phyloP scores from a whole-genome alignment of 2,888 invertebrate species.

The Amitus sp. region DNA sequence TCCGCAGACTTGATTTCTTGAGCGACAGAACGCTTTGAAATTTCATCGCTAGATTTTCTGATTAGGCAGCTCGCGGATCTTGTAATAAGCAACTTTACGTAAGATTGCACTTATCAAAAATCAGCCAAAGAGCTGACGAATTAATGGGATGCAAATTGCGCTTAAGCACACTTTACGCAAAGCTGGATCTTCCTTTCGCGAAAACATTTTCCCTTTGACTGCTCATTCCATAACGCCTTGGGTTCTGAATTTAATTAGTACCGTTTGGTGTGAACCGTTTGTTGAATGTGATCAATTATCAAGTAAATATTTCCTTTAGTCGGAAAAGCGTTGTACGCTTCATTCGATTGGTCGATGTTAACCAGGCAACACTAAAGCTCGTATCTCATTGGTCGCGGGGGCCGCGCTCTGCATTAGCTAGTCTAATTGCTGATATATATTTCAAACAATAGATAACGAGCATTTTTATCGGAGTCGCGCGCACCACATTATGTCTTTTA shows the following conservation, averaged over 20 bases:
- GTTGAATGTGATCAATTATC: conserved; percentile 33
- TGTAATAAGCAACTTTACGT: not conserved
- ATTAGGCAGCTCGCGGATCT: not conserved
- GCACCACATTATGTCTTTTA: too few relatives aligned
- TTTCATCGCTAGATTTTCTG: not conserved
- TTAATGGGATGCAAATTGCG: conserved; percentile 60
- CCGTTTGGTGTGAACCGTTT: conserved; percentile 55
- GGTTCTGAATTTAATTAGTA: conserved; percentile 57
- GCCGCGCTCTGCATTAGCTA: too few relatives aligned
- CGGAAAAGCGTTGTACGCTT: not conserved
- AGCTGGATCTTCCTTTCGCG: conserved; percentile 41
- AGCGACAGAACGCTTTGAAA: not conserved
- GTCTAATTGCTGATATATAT: too few relatives aligned
- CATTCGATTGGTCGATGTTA: too few relatives aligned
- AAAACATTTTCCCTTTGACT: conserved; percentile 40
- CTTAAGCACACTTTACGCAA: conserved; percentile 52
- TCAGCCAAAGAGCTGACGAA: conserved; percentile 49
- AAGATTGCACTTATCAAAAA: conserved; percentile 20
- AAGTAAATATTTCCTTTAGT: not conserved
- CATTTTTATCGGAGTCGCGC: too few relatives aligned
- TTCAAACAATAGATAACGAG: too few relatives aligned
- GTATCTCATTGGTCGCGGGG: too few relatives aligned
- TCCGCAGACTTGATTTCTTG: not conserved
- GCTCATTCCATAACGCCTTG: conserved; percentile 41
- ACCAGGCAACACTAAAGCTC: too few relatives aligned